Conservation (phyloP, 2,888 invertebrate genomes). For the Synanthedon formicaeformis region DNA sequence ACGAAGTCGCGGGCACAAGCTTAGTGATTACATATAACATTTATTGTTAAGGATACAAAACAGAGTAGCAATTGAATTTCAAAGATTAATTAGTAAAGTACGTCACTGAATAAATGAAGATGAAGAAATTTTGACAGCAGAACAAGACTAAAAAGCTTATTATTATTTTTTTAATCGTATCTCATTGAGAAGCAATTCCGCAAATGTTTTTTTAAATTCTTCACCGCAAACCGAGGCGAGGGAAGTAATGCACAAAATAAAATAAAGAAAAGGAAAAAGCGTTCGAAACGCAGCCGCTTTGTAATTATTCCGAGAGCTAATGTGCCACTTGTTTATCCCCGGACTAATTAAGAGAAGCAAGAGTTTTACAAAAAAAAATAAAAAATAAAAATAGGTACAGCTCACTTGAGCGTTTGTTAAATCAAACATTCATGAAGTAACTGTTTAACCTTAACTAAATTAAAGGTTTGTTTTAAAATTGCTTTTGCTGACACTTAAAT, state of each 20-base stretch:
- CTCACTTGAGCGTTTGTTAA: constrained; percentile 27
- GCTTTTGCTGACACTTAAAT: too few species aligned
- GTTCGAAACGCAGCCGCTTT: constrained; percentile 35
- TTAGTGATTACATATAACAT: too few species aligned
- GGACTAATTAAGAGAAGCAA: constrained; percentile 65
- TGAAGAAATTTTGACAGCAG: too few species aligned
- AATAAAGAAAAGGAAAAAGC: constrained; percentile 17
- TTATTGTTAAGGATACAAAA: too few species aligned
- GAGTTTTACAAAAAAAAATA: constrained; percentile 45
- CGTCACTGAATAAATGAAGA: too few species aligned
- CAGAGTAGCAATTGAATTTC: too few species aligned
- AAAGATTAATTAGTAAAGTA: too few species aligned
- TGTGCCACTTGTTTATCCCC: constrained; percentile 67
- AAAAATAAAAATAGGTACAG: too few species aligned
- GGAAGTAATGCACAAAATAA: constrained; percentile 34
- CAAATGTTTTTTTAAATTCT: constrained; percentile 62
- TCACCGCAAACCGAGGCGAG: constrained; percentile 45
- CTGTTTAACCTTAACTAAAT: too few species aligned
- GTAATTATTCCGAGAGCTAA: constrained; percentile 67
- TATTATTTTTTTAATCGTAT: constrained; percentile 26
- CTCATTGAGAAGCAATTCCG: constrained; percentile 49
- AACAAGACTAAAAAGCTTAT: constrained; percentile 4
- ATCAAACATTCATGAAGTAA: constrained; percentile 61
- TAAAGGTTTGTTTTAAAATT: too few species aligned
- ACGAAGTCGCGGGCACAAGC: too few species aligned